These are phyloP conservation scores for Pseudococcus viburni DNA, from an alignment of 2,888 invertebrate species.

Conservation along the genomic window DNA sequence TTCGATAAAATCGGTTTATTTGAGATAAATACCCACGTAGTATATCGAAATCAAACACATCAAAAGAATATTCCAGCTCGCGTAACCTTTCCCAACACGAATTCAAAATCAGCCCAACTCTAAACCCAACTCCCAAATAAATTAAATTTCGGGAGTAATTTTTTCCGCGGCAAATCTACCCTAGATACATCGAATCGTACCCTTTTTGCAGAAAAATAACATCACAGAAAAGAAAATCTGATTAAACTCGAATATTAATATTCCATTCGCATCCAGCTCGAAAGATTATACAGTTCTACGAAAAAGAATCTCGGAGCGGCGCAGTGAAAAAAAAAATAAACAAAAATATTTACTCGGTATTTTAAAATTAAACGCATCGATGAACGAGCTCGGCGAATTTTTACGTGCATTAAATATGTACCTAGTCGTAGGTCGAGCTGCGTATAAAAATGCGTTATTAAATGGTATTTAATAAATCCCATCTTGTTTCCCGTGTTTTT, in stretches of 20 bases:
- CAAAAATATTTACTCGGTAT: background rate
- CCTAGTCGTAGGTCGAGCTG: background rate
- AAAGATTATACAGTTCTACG: background rate
- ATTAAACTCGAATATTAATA: background rate
- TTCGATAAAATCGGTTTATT: too few relatives aligned
- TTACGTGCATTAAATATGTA: background rate
- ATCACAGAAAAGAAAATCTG: background rate
- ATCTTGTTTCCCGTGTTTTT: background rate
- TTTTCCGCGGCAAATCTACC: background rate
- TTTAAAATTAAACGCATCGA: conserved; percentile 17
- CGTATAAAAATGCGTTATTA: conserved; percentile 6
- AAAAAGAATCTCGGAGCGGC: background rate
- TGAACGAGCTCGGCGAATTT: background rate
- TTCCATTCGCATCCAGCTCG: background rate
- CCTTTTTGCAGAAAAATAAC: background rate
- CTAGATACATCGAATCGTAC: background rate
- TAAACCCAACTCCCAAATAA: too few relatives aligned
- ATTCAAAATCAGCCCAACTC: too few relatives aligned
- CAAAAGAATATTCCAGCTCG: too few relatives aligned
- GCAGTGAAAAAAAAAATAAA: background rate
- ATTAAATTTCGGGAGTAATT: background rate
- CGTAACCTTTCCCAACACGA: too few relatives aligned
- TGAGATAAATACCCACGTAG: too few relatives aligned
- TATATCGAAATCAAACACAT: too few relatives aligned
- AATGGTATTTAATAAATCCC: conserved; percentile 20